Evolutionary conservation across 2,113 vertebrate genomes (phyloP).

Genomic region (Hippocampus mohnikei): DNA sequence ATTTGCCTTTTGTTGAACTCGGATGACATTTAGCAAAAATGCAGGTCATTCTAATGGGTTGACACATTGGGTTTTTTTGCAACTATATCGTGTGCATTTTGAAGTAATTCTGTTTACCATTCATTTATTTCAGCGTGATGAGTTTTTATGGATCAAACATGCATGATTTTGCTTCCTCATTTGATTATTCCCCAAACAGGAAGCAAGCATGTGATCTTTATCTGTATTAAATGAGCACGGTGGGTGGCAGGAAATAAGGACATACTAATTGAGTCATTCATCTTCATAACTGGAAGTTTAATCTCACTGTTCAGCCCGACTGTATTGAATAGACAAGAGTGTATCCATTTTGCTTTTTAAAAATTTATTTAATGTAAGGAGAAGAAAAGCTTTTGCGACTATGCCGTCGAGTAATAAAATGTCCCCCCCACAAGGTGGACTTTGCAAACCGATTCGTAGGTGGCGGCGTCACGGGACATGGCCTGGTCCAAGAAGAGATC

Average conservation of each 20-base stretch:
- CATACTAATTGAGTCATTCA: conserved; percentile 44
- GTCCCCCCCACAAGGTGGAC: conserved; percentile 80
- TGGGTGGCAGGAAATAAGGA: conserved; percentile 35
- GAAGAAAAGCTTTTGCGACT: background rate
- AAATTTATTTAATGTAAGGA: background rate
- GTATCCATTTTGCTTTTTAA: background rate
- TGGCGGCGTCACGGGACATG: conserved; percentile 89
- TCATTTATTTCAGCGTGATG: background rate
- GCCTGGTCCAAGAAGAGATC: conserved; percentile 97
- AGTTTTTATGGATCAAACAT: conserved; percentile 6
- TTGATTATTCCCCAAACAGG: conserved; percentile 46
- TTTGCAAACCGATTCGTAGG: conserved; percentile 96
- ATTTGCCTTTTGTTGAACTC: too few species aligned
- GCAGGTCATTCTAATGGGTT: conserved; percentile 12
- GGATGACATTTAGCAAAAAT: too few species aligned
- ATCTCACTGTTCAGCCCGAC: conserved; percentile 21
- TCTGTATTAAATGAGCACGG: conserved; percentile 48
- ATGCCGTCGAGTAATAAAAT: background rate
- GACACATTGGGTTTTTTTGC: too few species aligned
- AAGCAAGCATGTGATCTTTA: conserved; percentile 35
- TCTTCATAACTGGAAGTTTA: conserved; percentile 28
- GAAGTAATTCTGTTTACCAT: background rate
- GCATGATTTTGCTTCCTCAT: conserved; percentile 31
- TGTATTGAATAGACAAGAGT: background rate
- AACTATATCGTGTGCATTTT: background rate